These are phyloP conservation scores for Pocota personata DNA, from an alignment of 2,888 invertebrate species.

Conservation along the genomic window DNA sequence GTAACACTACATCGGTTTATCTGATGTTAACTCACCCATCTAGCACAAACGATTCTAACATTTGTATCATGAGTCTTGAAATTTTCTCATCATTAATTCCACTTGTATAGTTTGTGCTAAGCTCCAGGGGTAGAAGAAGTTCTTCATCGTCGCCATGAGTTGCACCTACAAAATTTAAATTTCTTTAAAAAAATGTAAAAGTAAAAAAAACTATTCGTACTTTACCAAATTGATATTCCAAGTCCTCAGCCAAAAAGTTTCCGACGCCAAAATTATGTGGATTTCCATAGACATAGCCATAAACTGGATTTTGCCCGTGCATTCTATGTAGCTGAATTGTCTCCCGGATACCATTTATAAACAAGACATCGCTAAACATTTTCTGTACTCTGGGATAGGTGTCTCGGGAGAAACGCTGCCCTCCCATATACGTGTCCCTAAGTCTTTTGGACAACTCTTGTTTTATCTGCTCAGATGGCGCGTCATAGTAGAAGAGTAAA, in stretches of 20 bases:
- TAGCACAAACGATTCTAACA: conserved; percentile 40
- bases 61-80: conserved; percentile 30
- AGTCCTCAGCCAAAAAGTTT: conserved; percentile 83
- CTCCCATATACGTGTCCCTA: conserved; percentile 85
- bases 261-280: conserved; percentile 85
- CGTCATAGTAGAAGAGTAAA: conserved; percentile 85
- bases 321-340: conserved; percentile 85
- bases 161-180: conserved; percentile 25
- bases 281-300: conserved; percentile 86
- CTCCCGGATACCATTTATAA: conserved; percentile 85
- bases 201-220: conserved; percentile 65
- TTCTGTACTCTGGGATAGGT: conserved; percentile 82
- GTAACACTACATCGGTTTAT: not conserved
- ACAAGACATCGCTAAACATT: conserved; percentile 86
- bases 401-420: conserved; percentile 83
- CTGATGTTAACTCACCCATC: conserved; percentile 7
- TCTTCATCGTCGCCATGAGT: conserved; percentile 58
- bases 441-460: conserved; percentile 81
- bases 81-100: conserved; percentile 33
- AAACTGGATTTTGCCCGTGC: conserved; percentile 85
- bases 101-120: not conserved
- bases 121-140: conserved; percentile 23
- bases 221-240: conserved; percentile 83
- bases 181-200: not conserved
- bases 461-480: conserved; percentile 1